Percentiles rank a stretch among this genome's conserved stretches.
Conservation (phyloP, 2,797 vertebrate species). For the Synanceia verrucosa region DNA sequence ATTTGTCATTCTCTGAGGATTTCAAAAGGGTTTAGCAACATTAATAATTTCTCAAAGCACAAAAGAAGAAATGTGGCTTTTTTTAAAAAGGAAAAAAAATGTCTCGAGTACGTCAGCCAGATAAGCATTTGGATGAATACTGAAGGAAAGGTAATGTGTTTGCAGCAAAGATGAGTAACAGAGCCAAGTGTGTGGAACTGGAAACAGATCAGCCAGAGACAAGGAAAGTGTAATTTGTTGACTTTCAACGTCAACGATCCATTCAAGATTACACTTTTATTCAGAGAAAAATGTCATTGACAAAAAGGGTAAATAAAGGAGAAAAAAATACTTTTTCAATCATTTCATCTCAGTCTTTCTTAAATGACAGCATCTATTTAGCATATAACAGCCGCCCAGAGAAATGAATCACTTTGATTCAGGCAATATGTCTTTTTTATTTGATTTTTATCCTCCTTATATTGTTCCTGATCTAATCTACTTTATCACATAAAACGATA, state of each 20-base stretch:
- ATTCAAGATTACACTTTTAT: not conserved
- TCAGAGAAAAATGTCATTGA: not conserved
- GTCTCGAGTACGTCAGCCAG: constrained; percentile 50
- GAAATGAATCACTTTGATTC: constrained; percentile 47
- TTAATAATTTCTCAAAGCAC: constrained; percentile 81
- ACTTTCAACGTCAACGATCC: not conserved
- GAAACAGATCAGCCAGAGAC: not conserved
- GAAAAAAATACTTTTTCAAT: constrained; percentile 14
- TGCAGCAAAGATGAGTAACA: not conserved
- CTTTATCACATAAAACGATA: constrained; percentile 55
- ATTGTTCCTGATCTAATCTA: constrained; percentile 53
- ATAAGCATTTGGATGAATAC: constrained; percentile 59
- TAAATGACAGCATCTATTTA: constrained; percentile 37
- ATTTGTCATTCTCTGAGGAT: constrained; percentile 74
- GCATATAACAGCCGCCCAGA: constrained; percentile 21
- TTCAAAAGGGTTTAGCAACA: constrained; percentile 76
- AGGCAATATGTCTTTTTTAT: constrained; percentile 38
- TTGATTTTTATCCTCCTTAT: constrained; percentile 32
- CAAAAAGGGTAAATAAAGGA: constrained; percentile 31
- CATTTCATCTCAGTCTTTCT: constrained; percentile 24
- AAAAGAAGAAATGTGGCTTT: constrained; percentile 65
- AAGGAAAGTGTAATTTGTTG: not conserved
- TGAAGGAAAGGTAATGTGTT: constrained; percentile 32
- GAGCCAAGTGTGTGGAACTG: not conserved
- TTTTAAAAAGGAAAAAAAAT: constrained; percentile 30